A percentile compares a stretch with the other conserved stretches of the same genome.
Evolutionary conservation across 2,888 invertebrate species (phyloP).

Genomic region (Griposia aprilina): DNA sequence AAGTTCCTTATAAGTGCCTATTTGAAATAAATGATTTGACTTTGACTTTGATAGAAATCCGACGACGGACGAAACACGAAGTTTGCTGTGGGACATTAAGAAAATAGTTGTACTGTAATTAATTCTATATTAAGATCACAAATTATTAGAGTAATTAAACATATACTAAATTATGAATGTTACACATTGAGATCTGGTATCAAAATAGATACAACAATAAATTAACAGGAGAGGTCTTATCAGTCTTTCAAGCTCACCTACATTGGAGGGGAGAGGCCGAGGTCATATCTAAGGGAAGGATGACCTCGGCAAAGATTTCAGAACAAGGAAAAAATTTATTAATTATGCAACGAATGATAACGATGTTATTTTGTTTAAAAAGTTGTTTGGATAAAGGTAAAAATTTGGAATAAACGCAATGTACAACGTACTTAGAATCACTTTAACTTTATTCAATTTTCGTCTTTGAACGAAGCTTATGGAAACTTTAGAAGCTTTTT

Average conservation of each 20-base stretch:
- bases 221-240: conserved; percentile 41
- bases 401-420: conserved; percentile 20
- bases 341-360: conserved; percentile 40
- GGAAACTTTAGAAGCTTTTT: conserved; percentile 15
- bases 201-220: conserved; percentile 39
- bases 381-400: conserved; percentile 34
- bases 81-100: too few relatives aligned
- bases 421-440: conserved; percentile 7
- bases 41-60: too few relatives aligned
- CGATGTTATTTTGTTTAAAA: conserved; percentile 31
- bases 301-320: conserved; percentile 27
- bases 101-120: not conserved
- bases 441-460: not conserved
- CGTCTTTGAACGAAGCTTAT: not conserved
- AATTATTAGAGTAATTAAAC: conserved; percentile 34
- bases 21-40: too few relatives aligned
- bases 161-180: conserved; percentile 2
- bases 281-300: not conserved
- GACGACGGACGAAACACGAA: too few relatives aligned
- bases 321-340: conserved; percentile 42
- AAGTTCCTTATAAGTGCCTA: too few relatives aligned
- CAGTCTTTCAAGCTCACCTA: conserved; percentile 48
- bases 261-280: conserved; percentile 12
- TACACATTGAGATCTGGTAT: conserved; percentile 33
- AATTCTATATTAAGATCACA: not conserved